phyloP scores from a whole-genome alignment of 2,797 vertebrate species.

The Bovichtus diacanthus region DNA sequence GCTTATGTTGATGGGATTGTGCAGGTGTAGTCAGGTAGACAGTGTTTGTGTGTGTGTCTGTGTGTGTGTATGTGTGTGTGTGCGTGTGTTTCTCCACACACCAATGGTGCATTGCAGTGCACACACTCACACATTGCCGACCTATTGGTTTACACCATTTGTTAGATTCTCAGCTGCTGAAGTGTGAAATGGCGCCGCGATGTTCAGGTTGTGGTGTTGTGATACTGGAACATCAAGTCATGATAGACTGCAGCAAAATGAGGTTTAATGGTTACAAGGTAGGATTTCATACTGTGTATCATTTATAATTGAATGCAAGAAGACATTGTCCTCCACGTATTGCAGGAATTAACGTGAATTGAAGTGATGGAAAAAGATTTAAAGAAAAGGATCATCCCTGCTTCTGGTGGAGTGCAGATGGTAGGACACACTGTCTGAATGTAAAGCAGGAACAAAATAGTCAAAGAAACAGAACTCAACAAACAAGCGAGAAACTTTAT shows the following conservation, averaged over 20 bases:
- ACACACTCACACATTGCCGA: conserved; percentile 8
- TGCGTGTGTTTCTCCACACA: conserved; percentile 22
- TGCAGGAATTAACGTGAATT: background rate
- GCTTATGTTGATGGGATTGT: conserved; percentile 34
- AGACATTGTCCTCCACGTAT: background rate
- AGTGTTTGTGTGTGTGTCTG: conserved; percentile 14
- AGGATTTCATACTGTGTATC: background rate
- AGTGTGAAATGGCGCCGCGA: conserved; percentile 28
- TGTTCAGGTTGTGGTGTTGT: conserved; percentile 37
- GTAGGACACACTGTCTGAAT: background rate
- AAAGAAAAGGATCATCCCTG: background rate
- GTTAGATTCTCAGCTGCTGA: conserved; percentile 65
- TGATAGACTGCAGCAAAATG: conserved; percentile 27
- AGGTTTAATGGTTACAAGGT: background rate
- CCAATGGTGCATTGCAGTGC: background rate
- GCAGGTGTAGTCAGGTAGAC: conserved; percentile 61
- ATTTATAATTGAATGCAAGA: background rate
- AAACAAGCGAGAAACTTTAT: conserved; percentile 90
- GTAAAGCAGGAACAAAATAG: conserved; percentile 17
- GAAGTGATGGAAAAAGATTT: no score
- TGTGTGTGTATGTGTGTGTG: conserved; percentile 27
- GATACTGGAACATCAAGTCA: conserved; percentile 24
- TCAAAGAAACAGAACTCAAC: conserved; percentile 71
- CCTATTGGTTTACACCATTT: conserved; percentile 53
- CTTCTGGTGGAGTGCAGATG: background rate